Base-by-base conservation (phyloP, 2,113 vertebrate genomes). In the Spermophilus dauricus region DNA sequence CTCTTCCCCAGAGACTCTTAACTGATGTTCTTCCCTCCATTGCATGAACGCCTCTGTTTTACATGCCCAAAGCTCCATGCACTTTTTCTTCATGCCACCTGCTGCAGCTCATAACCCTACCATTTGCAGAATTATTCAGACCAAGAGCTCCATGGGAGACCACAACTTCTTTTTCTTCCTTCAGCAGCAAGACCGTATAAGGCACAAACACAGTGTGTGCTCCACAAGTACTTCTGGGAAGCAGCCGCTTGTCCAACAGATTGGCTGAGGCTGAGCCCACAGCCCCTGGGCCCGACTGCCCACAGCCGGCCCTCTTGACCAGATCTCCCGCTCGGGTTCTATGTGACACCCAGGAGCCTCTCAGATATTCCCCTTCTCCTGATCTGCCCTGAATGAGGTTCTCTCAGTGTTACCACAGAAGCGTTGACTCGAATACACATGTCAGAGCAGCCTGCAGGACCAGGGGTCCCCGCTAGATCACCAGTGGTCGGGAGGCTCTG, bases 21-120 rank as follows among this genome's bases (percentile, higher is more conserved):
- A 12, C 48, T 32, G 28, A 32, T 39, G 24, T 30, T 39, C 39
- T 26, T 77, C 39, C 8, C 39, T 45, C 5, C 1, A 17, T 39
- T 24, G 34, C 42, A 8, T 1, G 0, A 58, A 8, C 9, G 3
- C 30, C 28, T 81, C 63, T 22, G 24, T 34, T n/a, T 34, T 0
- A 84, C 0, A 10, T 0, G 0, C 37, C 69, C 32, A 42, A 26
- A 84, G 18, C n/a, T 42, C 58, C 24, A 0, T 0, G 16, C 4
- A 1, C 22, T 48, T 10, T 45, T 37, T n/a, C 76, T 88, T 93
- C 17, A 32, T 32, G n/a, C 51, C 42, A 11, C 77, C 8, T n/a
- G 83, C 77, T 39, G 58, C 39, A 3, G 0, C 61, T 16, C 10
- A 37, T 28, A 17, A 8, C 37, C 51, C 56, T 8, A 67, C 17